Conservation (phyloP, 2,888 invertebrate species). For the Caenorhabditis japonica region DNA sequence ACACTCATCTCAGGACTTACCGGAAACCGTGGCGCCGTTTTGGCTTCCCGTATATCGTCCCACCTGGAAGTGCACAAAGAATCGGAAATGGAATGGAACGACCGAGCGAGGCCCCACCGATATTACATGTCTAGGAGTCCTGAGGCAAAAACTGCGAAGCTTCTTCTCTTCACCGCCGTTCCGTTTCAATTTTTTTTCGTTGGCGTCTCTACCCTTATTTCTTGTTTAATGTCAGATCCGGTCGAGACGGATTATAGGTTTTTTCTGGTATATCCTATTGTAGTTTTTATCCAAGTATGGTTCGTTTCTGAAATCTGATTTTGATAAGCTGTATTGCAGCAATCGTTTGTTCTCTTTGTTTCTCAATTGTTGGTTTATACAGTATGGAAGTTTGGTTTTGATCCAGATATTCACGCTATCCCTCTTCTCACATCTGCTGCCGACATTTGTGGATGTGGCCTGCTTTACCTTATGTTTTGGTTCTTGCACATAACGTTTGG, state of each 20-base stretch:
- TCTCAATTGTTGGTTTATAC: constrained; percentile 51
- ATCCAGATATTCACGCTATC: constrained; percentile 63
- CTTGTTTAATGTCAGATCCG: constrained; percentile 15
- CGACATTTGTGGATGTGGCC: constrained; percentile 57
- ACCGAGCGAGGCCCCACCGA: constrained; percentile 30
- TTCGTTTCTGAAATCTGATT: background rate
- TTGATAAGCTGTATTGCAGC: constrained; percentile 21
- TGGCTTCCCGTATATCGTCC: constrained; percentile 57
- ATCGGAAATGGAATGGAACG: constrained; percentile 32
- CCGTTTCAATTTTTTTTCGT: constrained; percentile 54
- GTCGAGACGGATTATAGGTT: constrained; percentile 16
- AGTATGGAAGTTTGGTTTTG: constrained; percentile 47
- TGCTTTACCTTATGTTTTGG: constrained; percentile 45
- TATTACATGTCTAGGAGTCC: constrained; percentile 23
- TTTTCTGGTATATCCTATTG: constrained; percentile 28
- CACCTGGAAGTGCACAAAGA: constrained; percentile 44
- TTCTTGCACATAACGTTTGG: constrained; percentile 6
- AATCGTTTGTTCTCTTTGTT: constrained; percentile 45
- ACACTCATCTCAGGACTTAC: constrained; percentile 58
- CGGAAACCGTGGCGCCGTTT: constrained; percentile 58
- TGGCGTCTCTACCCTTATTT: constrained; percentile 21
- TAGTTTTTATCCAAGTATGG: constrained; percentile 23
- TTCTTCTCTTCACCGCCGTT: constrained; percentile 41
- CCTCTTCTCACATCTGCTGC: constrained; percentile 58
- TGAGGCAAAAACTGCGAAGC: constrained; percentile 34